Evolutionary conservation across 2,888 invertebrate species (phyloP).

Genomic region (Rotaria socialis): DNA sequence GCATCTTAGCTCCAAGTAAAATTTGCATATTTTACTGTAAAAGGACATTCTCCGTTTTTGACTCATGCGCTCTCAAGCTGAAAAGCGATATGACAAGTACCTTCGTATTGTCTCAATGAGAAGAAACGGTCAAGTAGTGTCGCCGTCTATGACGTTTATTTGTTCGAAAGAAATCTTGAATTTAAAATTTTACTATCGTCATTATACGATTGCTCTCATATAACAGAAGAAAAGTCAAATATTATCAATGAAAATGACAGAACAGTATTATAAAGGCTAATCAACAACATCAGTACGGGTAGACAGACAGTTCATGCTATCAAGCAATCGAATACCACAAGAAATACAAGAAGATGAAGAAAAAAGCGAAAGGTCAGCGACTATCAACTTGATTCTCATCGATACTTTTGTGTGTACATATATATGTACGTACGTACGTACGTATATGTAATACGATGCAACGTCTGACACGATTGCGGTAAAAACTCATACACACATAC

Average conservation of each 20-base stretch:
- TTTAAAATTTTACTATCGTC: too few relatives aligned
- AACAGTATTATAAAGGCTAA: neutral
- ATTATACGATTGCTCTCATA: too few relatives aligned
- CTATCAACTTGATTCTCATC: constrained; percentile 13
- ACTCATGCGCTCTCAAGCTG: neutral
- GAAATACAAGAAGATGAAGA: neutral
- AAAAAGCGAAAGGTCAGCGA: neutral
- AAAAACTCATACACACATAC: neutral
- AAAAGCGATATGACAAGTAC: neutral
- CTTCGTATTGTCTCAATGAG: neutral
- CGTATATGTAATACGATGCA: constrained; percentile 9
- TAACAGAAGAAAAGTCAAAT: neutral
- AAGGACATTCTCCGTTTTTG: neutral
- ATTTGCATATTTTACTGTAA: neutral
- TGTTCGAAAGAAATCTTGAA: neutral
- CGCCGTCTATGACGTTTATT: neutral
- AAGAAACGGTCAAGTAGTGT: neutral
- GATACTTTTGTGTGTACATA: neutral
- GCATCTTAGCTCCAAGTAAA: neutral
- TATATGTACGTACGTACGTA: too few relatives aligned
- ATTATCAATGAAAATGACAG: neutral
- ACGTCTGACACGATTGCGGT: neutral
- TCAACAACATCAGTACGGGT: neutral
- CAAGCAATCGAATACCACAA: neutral
- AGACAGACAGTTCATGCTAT: neutral